These are phyloP conservation scores for Scaeva pyrastri DNA, from an alignment of 2,888 invertebrate genomes.

Conservation along the genomic window DNA sequence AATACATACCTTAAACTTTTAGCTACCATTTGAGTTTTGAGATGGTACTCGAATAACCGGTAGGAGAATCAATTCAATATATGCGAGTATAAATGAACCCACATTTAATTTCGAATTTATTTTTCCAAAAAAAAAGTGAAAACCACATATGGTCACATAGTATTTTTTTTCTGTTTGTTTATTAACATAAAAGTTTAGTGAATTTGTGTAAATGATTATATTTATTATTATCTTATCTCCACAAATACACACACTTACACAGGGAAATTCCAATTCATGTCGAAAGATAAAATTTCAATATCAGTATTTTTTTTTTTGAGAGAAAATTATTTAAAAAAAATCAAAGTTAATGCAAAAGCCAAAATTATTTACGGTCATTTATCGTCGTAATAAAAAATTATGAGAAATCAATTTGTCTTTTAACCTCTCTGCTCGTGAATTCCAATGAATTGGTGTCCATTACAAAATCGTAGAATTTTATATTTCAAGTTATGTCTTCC, in stretches of 20 bases:
- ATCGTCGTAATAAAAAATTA: slow-evolving; percentile 25
- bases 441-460: background rate
- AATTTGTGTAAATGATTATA: slow-evolving; percentile 14
- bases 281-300: slow-evolving; percentile 26
- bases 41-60: slow-evolving; percentile 57
- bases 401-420: slow-evolving; percentile 44
- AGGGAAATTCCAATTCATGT: slow-evolving; percentile 20
- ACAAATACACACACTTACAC: background rate
- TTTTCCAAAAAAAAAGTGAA: slow-evolving; percentile 20
- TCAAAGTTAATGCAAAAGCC: background rate
- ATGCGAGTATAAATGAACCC: slow-evolving; percentile 39
- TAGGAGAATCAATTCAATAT: no score
- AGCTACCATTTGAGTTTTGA: background rate
- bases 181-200: slow-evolving; percentile 30
- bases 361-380: slow-evolving; percentile 30
- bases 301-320: background rate
- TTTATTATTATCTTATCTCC: slow-evolving; percentile 15
- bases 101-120: slow-evolving; percentile 29
- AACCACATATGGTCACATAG: background rate
- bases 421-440: no score
- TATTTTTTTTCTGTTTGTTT: no score
- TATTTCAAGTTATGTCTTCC: background rate
- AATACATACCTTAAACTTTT: background rate
- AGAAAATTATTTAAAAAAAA: background rate
- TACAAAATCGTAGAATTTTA: slow-evolving; percentile 19